phyloP scores from a whole-genome alignment of 2,888 invertebrate genomes.

The Matsumyia berberina region DNA sequence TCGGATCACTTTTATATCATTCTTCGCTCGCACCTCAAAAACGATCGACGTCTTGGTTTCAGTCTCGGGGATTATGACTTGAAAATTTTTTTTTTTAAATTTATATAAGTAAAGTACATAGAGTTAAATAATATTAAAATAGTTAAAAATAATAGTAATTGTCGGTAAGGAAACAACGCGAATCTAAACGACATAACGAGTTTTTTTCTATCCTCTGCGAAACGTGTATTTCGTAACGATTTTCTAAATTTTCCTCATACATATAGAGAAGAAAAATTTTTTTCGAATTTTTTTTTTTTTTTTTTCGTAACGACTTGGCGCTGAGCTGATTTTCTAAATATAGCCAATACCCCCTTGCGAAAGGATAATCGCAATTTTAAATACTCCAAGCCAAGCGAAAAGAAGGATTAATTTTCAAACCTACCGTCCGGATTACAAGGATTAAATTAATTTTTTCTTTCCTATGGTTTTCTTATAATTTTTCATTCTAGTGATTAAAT shows the following conservation, averaged over 20 bases:
- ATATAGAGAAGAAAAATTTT: conserved; percentile 78
- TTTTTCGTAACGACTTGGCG: conserved; percentile 76
- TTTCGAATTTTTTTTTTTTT: too few relatives aligned
- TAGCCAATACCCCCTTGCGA: conserved; percentile 77
- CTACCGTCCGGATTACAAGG: conserved; percentile 54
- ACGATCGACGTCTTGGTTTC: conserved; percentile 95
- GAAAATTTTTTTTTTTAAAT: conserved; percentile 82
- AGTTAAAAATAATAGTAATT: conserved; percentile 78
- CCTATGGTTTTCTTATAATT: conserved; percentile 64
- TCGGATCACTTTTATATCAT: conserved; percentile 85
- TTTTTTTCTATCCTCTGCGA: conserved; percentile 77
- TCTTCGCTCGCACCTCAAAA: conserved; percentile 96
- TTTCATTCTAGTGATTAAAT: conserved; percentile 80
- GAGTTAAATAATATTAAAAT: conserved; percentile 74
- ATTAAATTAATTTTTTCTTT: conserved; percentile 54
- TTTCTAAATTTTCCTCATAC: conserved; percentile 74
- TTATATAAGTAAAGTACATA: conserved; percentile 78
- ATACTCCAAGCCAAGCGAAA: neutral
- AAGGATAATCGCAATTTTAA: conserved; percentile 70
- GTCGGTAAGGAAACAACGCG: conserved; percentile 69
- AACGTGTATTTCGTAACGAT: conserved; percentile 81
- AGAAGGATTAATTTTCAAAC: conserved; percentile 42
- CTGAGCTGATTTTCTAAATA: conserved; percentile 84
- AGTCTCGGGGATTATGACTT: conserved; percentile 85
- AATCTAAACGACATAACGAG: conserved; percentile 60